phyloP scores from a whole-genome alignment of 2,113 vertebrate genomes.

The Ammospiza nelsoni region DNA sequence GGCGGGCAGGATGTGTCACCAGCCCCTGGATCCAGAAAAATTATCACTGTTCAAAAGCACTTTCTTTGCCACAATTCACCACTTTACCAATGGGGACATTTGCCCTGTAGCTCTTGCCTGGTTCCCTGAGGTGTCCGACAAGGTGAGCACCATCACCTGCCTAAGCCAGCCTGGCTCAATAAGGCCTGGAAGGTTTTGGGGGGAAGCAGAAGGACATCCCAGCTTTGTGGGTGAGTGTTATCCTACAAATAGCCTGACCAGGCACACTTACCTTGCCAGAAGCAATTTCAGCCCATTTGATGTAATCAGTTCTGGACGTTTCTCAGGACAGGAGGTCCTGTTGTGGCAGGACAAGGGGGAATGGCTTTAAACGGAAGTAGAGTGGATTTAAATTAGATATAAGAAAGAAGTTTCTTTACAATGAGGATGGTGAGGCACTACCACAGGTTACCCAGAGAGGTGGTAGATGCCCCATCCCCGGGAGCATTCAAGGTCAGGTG shows the following conservation, averaged over 20 bases:
- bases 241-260: background rate
- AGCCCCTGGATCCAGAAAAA: background rate
- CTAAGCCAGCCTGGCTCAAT: background rate
- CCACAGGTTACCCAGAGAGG: background rate
- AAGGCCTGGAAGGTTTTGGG: background rate
- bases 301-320: background rate
- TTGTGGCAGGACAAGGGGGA: background rate
- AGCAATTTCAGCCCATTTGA: accelerated
- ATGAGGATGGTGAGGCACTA: background rate
- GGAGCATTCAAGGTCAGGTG: background rate
- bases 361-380: background rate
- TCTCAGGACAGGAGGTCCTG: background rate
- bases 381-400: background rate
- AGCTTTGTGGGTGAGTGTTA: background rate
- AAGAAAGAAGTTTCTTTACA: background rate
- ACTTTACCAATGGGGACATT: accelerated
- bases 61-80: background rate
- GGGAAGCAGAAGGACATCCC: background rate
- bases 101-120: background rate
- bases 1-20: background rate
- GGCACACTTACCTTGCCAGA: background rate
- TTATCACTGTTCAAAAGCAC: background rate
- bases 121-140: background rate
- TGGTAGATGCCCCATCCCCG: background rate
- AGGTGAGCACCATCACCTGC: background rate